These are phyloP conservation scores for Rhinolophus sinicus DNA, from an alignment of 2,113 vertebrate genomes.

Conservation along the genomic window DNA sequence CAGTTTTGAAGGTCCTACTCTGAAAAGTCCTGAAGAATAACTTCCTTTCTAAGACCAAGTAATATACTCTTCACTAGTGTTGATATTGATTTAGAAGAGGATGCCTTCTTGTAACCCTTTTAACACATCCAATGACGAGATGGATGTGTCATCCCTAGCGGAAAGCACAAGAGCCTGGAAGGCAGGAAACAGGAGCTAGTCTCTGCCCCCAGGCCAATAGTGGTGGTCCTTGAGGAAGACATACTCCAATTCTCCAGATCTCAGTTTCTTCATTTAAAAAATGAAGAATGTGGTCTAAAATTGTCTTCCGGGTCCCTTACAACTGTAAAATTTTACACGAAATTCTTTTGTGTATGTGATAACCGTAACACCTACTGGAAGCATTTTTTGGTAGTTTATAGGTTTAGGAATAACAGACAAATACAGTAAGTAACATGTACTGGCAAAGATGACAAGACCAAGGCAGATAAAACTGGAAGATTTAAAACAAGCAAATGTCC, in stretches of 20 bases:
- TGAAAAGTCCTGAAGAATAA: neutral
- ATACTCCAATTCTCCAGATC: neutral
- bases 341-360: neutral
- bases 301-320: neutral
- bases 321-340: neutral
- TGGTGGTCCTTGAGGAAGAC: neutral
- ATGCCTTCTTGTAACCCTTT: neutral
- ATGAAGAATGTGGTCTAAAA: neutral
- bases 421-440: neutral
- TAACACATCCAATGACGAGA: neutral
- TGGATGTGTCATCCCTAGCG: neutral
- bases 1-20: neutral
- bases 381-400: neutral
- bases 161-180: neutral
- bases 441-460: neutral
- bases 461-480: constrained; percentile 66
- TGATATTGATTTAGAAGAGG: neutral
- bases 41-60: constrained; percentile 3
- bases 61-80: neutral
- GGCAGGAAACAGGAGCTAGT: neutral
- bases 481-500: constrained; percentile 64
- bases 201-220: neutral
- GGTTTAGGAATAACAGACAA: constrained; percentile 63
- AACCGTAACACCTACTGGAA: neutral
- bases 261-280: neutral